Base-by-base conservation (phyloP, 2,113 vertebrate species). In the Onychorhynchus coronatus region DNA sequence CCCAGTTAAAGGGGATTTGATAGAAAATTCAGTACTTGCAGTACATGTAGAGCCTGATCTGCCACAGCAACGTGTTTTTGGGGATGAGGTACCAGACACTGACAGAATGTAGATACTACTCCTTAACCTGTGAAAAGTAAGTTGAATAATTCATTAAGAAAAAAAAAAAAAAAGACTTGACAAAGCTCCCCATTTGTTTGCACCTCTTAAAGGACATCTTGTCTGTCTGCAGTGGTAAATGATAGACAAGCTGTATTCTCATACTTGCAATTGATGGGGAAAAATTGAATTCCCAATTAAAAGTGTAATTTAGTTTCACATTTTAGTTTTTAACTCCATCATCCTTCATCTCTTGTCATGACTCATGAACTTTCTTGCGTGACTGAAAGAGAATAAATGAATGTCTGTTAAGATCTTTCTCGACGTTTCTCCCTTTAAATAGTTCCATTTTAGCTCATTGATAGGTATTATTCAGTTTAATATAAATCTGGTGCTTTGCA, bases 251-350 rank as follows among this genome's bases (percentile, higher is more conserved):
- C 15, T n/a, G 53, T 74, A 21, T 72, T 67, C 61, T 82, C 67
- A 20, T 92, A 30, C 37, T 95, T 83, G 19, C 37, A 88, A 53
- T 15, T 71, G 80, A 90, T 91, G 47, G 44, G 65, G 24, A 82
- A 92, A 89, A 88, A 88, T 15, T 68, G 61, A 91, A 80, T 91
- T 94, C 88, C 92, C 92, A 67, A 80, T 97, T 97, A 87, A 94
- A 97, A 88, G 58, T 94, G 88, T 72, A 93, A 94, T 95, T 97
- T 84, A 84, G 56, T 94, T 97, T 96, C 77, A 81, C 1, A 1
- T 95, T 89, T 95, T 70, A 88, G 53, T 96, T 97, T 95, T 87
- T 71, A 94, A 95, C 92, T 79, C 41, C 92, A 76, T 95, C 89
- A 62, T 96, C 71, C 76, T 95, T 95, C 80, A 91, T 46, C 61